phyloP scores from a whole-genome alignment of 2,113 vertebrate species.

The Ochotona curzoniae region DNA sequence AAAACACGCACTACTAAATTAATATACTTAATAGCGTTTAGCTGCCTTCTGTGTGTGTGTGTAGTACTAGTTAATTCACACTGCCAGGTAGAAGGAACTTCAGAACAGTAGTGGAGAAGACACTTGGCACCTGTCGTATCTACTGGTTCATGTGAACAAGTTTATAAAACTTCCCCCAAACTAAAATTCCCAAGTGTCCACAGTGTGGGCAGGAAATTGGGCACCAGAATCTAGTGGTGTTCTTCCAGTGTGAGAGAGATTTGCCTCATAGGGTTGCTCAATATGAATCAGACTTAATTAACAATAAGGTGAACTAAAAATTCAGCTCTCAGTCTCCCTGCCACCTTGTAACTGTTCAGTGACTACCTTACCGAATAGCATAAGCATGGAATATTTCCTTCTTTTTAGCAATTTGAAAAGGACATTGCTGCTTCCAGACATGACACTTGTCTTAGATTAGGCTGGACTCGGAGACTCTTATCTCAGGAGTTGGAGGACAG shows the following conservation, averaged over 20 bases:
- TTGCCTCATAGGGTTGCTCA: neutral
- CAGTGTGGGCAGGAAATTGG: neutral
- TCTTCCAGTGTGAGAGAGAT: neutral
- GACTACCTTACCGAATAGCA: neutral
- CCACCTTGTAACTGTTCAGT: neutral
- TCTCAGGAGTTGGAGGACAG: neutral
- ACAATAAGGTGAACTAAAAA: neutral
- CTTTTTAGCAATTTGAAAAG: neutral
- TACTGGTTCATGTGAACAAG: neutral
- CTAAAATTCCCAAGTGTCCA: neutral
- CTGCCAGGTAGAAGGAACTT: neutral
- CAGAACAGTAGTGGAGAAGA: neutral
- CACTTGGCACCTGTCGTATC: neutral
- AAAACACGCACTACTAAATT: neutral
- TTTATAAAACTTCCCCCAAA: neutral
- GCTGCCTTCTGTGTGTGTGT: neutral
- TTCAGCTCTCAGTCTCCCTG: neutral
- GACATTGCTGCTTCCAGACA: neutral
- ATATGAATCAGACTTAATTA: neutral
- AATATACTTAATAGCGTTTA: neutral
- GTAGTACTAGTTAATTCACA: conserved; percentile 8
- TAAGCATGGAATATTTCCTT: neutral
- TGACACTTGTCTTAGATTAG: neutral
- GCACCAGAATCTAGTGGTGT: neutral
- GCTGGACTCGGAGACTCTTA: neutral